A percentile compares a stretch with the other conserved stretches of the same genome.
Evolutionary conservation across 2,797 vertebrate species (phyloP).

Genomic region (Sphenodon punctatus): DNA sequence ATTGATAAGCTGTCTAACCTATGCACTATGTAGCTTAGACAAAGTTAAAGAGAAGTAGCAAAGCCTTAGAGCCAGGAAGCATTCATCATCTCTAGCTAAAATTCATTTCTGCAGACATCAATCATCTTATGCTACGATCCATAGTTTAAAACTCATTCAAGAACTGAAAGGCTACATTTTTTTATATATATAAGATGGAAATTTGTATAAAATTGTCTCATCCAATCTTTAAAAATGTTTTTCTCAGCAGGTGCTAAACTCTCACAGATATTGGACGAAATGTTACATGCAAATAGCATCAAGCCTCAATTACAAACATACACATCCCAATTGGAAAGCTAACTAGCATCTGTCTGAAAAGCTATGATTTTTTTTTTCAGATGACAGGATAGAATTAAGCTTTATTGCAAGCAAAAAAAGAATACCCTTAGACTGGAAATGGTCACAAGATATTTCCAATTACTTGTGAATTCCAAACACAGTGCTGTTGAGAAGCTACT

Average conservation of each 20-base stretch:
- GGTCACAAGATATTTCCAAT: neutral
- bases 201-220: constrained; percentile 16
- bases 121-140: neutral
- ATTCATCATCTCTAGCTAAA: neutral
- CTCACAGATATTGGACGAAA: neutral
- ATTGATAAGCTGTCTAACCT: neutral
- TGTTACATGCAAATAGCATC: neutral
- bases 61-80: neutral
- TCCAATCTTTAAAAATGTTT: neutral
- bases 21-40: neutral
- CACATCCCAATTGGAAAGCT: neutral
- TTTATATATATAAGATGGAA: neutral
- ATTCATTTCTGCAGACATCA: neutral
- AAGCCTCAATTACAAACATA: neutral
- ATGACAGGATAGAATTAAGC: neutral
- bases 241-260: neutral
- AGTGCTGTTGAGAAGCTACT: neutral
- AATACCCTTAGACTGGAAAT: neutral
- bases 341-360: neutral
- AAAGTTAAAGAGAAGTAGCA: neutral
- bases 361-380: neutral
- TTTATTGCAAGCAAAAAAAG: neutral
- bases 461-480: neutral
- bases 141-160: neutral
- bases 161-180: constrained; percentile 6